Conservation (phyloP, 2,888 invertebrate species). For the Bedellia somnulentella region DNA sequence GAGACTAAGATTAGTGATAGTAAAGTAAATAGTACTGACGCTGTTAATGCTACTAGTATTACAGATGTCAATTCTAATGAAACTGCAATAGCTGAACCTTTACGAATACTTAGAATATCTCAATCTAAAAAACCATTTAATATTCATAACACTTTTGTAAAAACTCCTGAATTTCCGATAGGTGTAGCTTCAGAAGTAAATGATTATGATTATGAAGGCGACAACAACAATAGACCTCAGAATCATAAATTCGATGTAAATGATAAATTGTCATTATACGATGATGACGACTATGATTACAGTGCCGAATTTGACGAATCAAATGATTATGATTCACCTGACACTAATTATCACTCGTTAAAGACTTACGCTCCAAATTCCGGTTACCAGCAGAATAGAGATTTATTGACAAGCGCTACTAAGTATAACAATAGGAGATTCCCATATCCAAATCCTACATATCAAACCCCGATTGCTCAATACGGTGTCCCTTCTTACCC, state of each 20-base stretch:
- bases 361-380: conserved; percentile 16
- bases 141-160: conserved; percentile 18
- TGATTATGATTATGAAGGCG: conserved; percentile 16
- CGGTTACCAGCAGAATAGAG: conserved; percentile 14
- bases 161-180: conserved; percentile 19
- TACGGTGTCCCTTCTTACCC: conserved; percentile 9
- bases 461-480: no score
- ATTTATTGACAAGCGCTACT: conserved; percentile 16
- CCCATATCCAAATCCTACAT: neutral
- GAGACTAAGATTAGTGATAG: neutral
- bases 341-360: conserved; percentile 7
- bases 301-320: conserved; percentile 15
- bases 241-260: conserved; percentile 11
- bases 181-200: conserved; percentile 20
- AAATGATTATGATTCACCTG: conserved; percentile 15
- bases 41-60: neutral
- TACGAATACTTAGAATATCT: conserved; percentile 5
- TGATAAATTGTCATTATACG: conserved; percentile 16
- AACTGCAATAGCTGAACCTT: conserved; percentile 11
- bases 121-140: conserved; percentile 8
- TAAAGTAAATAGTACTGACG: neutral
- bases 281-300: conserved; percentile 18
- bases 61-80: no score
- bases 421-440: conserved; percentile 15
- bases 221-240: conserved; percentile 11